Evolutionary conservation across 2,113 vertebrate genomes (phyloP).

Genomic region (Brachyistius frenatus): DNA sequence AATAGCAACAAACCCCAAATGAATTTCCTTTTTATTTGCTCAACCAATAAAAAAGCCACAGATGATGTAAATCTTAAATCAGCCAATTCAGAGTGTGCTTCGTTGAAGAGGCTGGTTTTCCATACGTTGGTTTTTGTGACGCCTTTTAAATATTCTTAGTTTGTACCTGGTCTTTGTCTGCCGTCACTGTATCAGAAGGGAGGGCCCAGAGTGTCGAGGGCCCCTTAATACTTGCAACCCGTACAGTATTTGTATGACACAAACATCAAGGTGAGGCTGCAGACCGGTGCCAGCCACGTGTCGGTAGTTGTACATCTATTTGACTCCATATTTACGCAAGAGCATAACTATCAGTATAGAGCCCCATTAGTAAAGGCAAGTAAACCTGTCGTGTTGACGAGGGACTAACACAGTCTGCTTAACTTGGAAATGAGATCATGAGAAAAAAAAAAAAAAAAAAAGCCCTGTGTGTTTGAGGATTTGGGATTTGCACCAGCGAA

Average conservation of each 20-base stretch:
- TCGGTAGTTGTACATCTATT: constrained; percentile 83
- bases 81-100: background rate
- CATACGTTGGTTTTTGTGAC: background rate
- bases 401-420: constrained; percentile 83
- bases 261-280: constrained; percentile 79
- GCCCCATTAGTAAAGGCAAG: constrained; percentile 83
- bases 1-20: too few species aligned
- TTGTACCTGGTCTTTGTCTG: background rate
- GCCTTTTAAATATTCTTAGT: background rate
- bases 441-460: constrained; percentile 45
- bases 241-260: constrained; percentile 79
- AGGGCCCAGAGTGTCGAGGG: constrained; percentile 12
- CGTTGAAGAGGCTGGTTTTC: background rate
- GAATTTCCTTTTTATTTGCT: background rate
- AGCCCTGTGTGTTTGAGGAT: constrained; percentile 76
- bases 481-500: constrained; percentile 68
- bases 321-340: constrained; percentile 85
- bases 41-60: background rate
- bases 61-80: background rate
- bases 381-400: constrained; percentile 84
- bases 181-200: accelerated
- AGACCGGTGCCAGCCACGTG: constrained; percentile 79
- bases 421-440: constrained; percentile 84
- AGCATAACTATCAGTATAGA: constrained; percentile 85
- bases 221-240: constrained; percentile 30